Base-by-base conservation (phyloP, 2,797 vertebrate genomes). In the Heteromormyrus szaboi region DNA sequence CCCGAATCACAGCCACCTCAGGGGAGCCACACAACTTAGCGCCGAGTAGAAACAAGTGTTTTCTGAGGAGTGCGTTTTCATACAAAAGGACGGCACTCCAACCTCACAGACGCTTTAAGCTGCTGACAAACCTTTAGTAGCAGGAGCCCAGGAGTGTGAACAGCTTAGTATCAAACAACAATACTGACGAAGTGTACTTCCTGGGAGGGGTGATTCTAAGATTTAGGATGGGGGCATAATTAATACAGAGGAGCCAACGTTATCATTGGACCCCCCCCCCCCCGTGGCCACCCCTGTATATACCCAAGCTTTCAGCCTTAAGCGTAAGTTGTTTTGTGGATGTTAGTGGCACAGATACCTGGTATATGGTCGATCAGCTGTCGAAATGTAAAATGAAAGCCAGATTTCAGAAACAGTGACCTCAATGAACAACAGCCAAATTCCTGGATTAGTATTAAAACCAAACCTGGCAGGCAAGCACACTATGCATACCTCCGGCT, bases 381-480 rank as follows among this genome's bases (percentile, higher is more conserved):
- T n/a, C 37, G 37, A 79, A 79, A 44, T 44, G 81, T 84, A 46
- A 84, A 48, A 22, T 25, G 22, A 51, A 50, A 48, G 48, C 11
- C 44, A 51, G 29, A 22, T 83, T 83, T 83, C 81, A 84, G 48
- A 48, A 84, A 84, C 22, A 46, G 9, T 14, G 48, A 84, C 44
- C 81, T 46, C n/a, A 84, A 22, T 22, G 44, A 84, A 84, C 44
- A 8, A 84, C 22, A 11, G 48, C 81, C 48, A 48, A n/a, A 48
- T 84, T 84, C 81, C 81, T 29, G 44, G 48, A 51, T 84, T 50
- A 84, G 44, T 25, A 84, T 84, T 84, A 84, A 84, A 50, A 84
- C 46, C 81, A 51, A 84, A 84, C 8, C 81, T 51, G 81, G 22
- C 22, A 12, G 46, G 46, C n/a, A n/a, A 79, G 72, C 41, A n/a